Conservation (phyloP, 1,140 invertebrate genomes). For the Achroia grisella region DNA sequence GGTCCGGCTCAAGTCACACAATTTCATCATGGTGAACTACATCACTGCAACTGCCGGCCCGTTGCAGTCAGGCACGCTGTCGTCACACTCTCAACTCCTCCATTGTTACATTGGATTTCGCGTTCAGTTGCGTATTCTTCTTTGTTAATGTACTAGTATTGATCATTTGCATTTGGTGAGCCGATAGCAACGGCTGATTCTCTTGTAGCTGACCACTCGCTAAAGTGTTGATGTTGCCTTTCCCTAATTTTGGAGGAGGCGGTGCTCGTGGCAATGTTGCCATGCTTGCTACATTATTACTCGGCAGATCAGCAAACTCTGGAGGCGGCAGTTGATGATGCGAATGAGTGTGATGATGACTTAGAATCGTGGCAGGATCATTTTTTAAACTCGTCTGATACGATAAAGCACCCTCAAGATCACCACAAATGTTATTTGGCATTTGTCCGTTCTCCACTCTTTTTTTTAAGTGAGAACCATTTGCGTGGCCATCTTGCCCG, state of each 20-base stretch:
- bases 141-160: constrained; percentile 79
- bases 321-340: constrained; percentile 86
- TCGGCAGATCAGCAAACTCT: constrained; percentile 83
- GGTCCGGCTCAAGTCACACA: constrained; percentile 71
- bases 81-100: constrained; percentile 88
- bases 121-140: constrained; percentile 78
- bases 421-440: constrained; percentile 88
- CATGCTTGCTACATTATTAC: constrained; percentile 77
- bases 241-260: constrained; percentile 82
- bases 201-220: constrained; percentile 77
- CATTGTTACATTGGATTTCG: constrained; percentile 79
- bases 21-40: constrained; percentile 69
- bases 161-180: constrained; percentile 80
- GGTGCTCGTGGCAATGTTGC: constrained; percentile 79
- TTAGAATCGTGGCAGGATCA: constrained; percentile 78
- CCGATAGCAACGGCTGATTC: constrained; percentile 76
- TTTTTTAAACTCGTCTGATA: constrained; percentile 78
- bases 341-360: constrained; percentile 80
- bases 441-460: constrained; percentile 88
- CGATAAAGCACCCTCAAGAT: constrained; percentile 79
- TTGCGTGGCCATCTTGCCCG: constrained; percentile 71
- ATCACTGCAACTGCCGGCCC: constrained; percentile 71
- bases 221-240: constrained; percentile 75
- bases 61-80: constrained; percentile 74
- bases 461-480: constrained; percentile 78